Conservation (phyloP, 2,113 vertebrate genomes). For the Pterocles burchelli region DNA sequence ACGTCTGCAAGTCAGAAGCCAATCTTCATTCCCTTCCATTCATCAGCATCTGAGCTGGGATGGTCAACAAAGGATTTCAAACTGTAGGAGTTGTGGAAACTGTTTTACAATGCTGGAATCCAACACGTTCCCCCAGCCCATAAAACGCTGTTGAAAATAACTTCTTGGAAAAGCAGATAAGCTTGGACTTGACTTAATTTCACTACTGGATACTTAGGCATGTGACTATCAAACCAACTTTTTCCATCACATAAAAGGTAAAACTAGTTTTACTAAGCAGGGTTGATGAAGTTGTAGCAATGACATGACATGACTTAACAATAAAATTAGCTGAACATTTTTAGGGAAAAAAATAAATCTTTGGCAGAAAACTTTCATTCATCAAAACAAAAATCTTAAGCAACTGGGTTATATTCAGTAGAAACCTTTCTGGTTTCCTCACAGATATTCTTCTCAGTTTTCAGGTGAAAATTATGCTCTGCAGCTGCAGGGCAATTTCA, state of each 20-base stretch:
- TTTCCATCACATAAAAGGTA: background rate
- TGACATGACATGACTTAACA: background rate
- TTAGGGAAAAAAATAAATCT: background rate
- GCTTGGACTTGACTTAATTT: background rate
- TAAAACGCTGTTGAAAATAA: background rate
- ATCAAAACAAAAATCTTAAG: background rate
- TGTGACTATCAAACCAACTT: background rate
- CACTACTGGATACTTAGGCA: background rate
- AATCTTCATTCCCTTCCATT: background rate
- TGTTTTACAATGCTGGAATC: rapidly evolving
- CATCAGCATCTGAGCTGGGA: background rate
- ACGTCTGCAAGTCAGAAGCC: background rate
- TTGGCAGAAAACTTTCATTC: background rate
- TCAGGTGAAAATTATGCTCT: background rate
- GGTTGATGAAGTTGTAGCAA: background rate
- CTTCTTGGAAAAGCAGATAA: background rate
- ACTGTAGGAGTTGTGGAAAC: background rate
- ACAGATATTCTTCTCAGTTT: background rate
- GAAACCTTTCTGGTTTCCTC: background rate
- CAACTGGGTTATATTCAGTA: background rate
- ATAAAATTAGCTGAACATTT: background rate
- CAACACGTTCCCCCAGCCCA: background rate
- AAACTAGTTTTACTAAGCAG: background rate
- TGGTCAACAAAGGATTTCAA: background rate
- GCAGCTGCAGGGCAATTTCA: background rate